phyloP scores from a whole-genome alignment of 2,888 invertebrate genomes.

The Leptarthrus brevirostris region DNA sequence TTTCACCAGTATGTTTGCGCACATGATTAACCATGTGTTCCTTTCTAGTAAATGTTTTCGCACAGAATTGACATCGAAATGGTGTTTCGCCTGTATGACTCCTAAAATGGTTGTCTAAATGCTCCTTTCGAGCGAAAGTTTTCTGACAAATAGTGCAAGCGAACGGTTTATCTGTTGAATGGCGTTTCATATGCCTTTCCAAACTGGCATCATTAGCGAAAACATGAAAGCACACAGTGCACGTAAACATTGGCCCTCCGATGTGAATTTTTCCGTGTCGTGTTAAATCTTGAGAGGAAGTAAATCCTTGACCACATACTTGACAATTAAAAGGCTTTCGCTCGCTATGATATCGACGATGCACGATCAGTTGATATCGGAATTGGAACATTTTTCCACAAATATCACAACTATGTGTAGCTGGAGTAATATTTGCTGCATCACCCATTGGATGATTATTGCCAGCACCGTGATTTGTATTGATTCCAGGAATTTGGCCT shows the following conservation, averaged over 20 bases:
- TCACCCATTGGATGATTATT: conserved; percentile 68
- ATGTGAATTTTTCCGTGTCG: conserved; percentile 87
- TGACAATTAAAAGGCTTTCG: conserved; percentile 84
- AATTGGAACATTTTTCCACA: conserved; percentile 90
- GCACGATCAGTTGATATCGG: conserved; percentile 87
- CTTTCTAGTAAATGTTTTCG: conserved; percentile 85
- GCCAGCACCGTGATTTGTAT: conserved; percentile 68
- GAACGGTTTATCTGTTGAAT: conserved; percentile 86
- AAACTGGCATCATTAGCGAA: conserved; percentile 77
- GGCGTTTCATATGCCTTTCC: conserved; percentile 83
- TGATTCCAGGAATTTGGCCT: conserved; percentile 58
- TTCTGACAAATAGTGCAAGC: conserved; percentile 88
- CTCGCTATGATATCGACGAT: conserved; percentile 87
- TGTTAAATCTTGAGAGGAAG: conserved; percentile 81
- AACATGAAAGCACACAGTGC: conserved; percentile 78
- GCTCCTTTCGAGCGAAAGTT: conserved; percentile 87
- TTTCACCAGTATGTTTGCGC: conserved; percentile 83
- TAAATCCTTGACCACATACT: conserved; percentile 87
- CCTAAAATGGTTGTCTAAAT: conserved; percentile 87
- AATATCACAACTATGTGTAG: conserved; percentile 80
- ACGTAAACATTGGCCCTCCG: conserved; percentile 81
- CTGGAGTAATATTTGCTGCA: conserved; percentile 50
- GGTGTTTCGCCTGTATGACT: conserved; percentile 86
- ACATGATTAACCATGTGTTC: conserved; percentile 90
- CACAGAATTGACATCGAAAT: conserved; percentile 85